Evolutionary conservation across 2,113 vertebrate species (phyloP), one percentile per base, ranked within the genome.

Genomic region (Corythaeola cristata): DNA sequence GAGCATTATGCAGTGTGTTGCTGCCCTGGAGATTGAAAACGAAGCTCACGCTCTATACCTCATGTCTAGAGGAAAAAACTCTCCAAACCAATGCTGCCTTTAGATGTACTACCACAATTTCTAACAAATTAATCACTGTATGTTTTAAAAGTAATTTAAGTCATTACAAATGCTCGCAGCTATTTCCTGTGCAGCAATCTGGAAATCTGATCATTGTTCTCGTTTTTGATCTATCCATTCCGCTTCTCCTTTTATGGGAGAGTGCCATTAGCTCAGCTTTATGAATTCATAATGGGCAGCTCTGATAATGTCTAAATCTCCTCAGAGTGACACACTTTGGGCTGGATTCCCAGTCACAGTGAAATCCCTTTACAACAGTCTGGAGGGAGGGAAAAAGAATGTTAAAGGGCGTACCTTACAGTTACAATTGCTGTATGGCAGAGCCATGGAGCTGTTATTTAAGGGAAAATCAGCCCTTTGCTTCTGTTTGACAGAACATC

Each of bases 291-390:
- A 93, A 85, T 64, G 35, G 66, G 45, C 6, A 3, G 49, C 60
- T 90, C 86, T 89, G 76, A 92, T 93, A 60, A 86, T 64, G 60
- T 92, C 83, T 95, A 45, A 93, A 94, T 77, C 74, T 85, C 27
- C 28, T 88, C 76, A 64, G 64, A 92, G 58, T 71, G 69, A 37
- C 90, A 97, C 0, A 5, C 39, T 4, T 1, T 75, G 85, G 79
- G 83, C 88, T 94, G 44, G 30, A 7, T 75, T 93, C 85, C 92
- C 88, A 94, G 68, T 55, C 47, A 85, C 74, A 75, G 33, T 75
- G 73, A 89, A 89, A 94, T 81, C 47, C 69, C 35, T 85, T 75
- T 83, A 77, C 41, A 62, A 15, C 41, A 83, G 16, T 92, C 45
- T 89, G 55, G 47, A 83, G 39, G 27, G 63, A 85, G 68, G 47